Evolutionary conservation across 2,888 invertebrate species (phyloP).

Genomic region (Megalurothrips usitatus): DNA sequence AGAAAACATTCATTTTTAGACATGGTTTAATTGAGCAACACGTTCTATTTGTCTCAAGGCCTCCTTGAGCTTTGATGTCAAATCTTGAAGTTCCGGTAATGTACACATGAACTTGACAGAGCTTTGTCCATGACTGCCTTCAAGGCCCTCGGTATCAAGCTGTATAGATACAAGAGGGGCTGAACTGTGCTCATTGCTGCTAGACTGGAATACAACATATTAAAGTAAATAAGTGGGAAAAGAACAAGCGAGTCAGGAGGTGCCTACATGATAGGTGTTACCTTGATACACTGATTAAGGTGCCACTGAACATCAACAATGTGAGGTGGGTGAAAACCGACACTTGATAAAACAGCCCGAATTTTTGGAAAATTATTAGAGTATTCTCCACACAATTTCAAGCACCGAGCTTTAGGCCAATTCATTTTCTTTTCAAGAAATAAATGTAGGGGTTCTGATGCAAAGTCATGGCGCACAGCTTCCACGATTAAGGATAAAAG

Average conservation of each 20-base stretch:
- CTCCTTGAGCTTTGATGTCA: background rate
- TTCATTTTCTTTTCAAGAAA: background rate
- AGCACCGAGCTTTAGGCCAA: background rate
- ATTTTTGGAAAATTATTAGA: background rate
- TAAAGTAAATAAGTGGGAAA: background rate
- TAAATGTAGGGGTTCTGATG: background rate
- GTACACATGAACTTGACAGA: background rate
- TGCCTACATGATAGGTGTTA: background rate
- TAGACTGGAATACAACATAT: background rate
- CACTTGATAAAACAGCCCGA: background rate
- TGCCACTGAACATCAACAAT: slow-evolving; percentile 22
- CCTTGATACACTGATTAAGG: slow-evolving; percentile 14
- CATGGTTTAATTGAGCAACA: background rate
- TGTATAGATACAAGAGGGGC: background rate
- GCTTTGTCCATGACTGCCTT: background rate
- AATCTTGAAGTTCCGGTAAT: background rate
- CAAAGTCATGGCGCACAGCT: background rate
- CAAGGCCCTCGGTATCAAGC: background rate
- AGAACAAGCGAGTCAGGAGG: background rate
- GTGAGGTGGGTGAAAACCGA: slow-evolving; percentile 7
- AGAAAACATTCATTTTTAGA: background rate
- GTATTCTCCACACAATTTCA: background rate
- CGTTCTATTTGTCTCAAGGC: background rate
- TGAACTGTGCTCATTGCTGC: background rate
- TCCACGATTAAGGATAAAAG: background rate